phyloP scores from a whole-genome alignment of 2,888 invertebrate species.

The Automeris io region DNA sequence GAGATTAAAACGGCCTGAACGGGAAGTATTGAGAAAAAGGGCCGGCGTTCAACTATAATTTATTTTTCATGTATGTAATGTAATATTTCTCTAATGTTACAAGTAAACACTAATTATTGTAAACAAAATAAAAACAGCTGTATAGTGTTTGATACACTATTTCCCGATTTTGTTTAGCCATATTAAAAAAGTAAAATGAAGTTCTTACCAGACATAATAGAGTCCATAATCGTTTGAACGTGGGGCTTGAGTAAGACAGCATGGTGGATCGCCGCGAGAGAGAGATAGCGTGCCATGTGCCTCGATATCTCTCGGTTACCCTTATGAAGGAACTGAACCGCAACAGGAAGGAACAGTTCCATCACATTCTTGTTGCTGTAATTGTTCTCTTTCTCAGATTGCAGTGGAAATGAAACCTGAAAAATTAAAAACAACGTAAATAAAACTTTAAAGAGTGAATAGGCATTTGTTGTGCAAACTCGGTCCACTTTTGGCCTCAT shows the following conservation, averaged over 20 bases:
- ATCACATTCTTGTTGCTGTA: conserved; percentile 81
- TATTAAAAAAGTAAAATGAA: background rate
- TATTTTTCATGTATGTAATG: too few species aligned
- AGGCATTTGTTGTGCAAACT: too few species aligned
- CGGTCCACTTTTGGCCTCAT: too few species aligned
- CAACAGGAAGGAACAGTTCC: conserved; percentile 91
- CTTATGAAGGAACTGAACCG: conserved; percentile 93
- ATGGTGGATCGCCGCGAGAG: conserved; percentile 94
- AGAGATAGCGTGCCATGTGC: conserved; percentile 94
- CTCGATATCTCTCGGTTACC: conserved; percentile 92
- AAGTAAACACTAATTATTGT: too few species aligned
- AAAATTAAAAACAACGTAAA: conserved; percentile 9
- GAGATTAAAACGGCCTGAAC: too few species aligned
- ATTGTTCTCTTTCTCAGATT: conserved; percentile 68
- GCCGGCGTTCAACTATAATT: too few species aligned
- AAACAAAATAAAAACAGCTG: too few species aligned
- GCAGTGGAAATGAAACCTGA: conserved; percentile 67
- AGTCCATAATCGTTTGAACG: conserved; percentile 92
- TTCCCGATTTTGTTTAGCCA: background rate
- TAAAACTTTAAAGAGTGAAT: too few species aligned
- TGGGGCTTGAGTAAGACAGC: conserved; percentile 90
- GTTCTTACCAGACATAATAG: conserved; percentile 86
- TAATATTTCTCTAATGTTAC: too few species aligned
- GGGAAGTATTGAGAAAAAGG: too few species aligned
- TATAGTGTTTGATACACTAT: too few species aligned